Evolutionary conservation across 1,140 invertebrate species (phyloP).

Genomic region (Zaprionus davidi): DNA sequence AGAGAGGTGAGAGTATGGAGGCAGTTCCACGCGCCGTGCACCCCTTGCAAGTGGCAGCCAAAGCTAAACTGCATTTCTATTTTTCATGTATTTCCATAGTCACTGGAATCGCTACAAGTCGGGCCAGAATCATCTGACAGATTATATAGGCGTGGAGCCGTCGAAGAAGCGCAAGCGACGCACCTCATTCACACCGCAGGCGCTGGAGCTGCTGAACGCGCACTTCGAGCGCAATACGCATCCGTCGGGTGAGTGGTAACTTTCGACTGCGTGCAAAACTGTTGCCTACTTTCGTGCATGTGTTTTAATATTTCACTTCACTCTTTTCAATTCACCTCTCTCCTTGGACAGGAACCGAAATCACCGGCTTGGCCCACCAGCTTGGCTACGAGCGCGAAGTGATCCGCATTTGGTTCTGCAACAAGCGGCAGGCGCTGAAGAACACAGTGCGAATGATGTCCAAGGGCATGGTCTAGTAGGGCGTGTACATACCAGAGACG

Average conservation of each 20-base stretch:
- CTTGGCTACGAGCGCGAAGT: constrained; percentile 98
- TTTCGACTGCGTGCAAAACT: constrained; percentile 47
- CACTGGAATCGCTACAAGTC: constrained; percentile 92
- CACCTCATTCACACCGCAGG: constrained; percentile 98
- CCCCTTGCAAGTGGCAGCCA: not conserved
- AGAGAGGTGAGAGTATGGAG: constrained; percentile 92
- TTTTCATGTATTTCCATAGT: constrained; percentile 39
- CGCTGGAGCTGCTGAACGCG: constrained; percentile 96
- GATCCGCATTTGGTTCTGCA: constrained; percentile 99
- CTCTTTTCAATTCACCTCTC: not conserved
- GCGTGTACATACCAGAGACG: constrained; percentile 14
- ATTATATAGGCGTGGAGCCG: constrained; percentile 97
- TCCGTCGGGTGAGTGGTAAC: constrained; percentile 93
- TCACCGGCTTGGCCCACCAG: constrained; percentile 96
- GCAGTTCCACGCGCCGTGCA: constrained; percentile 75
- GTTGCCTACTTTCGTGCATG: constrained; percentile 7
- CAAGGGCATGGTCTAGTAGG: constrained; percentile 88
- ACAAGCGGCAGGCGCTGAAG: constrained; percentile 98
- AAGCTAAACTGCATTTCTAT: constrained; percentile 47
- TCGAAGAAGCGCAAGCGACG: constrained; percentile 98
- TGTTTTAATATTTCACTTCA: not conserved
- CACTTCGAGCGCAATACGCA: constrained; percentile 99
- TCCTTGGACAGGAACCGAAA: constrained; percentile 93
- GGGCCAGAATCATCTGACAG: constrained; percentile 95
- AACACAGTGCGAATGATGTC: constrained; percentile 97